A percentile compares a stretch with the other conserved stretches of the same genome.
Evolutionary conservation across 2,113 vertebrate species (phyloP).

Genomic region (Xiphophorus maculatus): DNA sequence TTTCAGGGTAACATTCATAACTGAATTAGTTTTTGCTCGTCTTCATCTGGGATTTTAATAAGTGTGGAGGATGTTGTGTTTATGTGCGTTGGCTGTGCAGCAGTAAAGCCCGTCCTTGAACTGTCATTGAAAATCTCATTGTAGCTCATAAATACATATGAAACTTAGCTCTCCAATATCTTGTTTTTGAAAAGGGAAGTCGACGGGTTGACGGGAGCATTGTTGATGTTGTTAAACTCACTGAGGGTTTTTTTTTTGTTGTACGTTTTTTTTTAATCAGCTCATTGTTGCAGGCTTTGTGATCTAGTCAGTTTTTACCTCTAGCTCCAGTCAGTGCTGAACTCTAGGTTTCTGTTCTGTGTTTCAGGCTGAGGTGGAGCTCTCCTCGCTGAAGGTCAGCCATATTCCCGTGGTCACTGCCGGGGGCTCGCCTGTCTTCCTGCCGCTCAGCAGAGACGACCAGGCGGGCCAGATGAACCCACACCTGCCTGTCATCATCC

Average conservation of each 20-base stretch:
- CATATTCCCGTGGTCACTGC: constrained; percentile 78
- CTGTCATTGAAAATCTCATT: not conserved
- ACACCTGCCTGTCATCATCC: constrained; percentile 89
- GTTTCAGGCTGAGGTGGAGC: constrained; percentile 83
- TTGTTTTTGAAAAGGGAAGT: constrained; percentile 13
- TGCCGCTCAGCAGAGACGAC: constrained; percentile 88
- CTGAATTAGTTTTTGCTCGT: not conserved
- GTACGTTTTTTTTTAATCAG: too few species aligned
- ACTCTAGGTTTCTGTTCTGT: not conserved
- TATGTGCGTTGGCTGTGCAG: too few species aligned
- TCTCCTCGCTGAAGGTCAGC: constrained; percentile 81
- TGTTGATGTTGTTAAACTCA: constrained; percentile 2
- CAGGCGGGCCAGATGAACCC: constrained; percentile 79
- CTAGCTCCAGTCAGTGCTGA: not conserved
- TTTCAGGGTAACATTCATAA: not conserved
- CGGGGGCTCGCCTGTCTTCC: constrained; percentile 79
- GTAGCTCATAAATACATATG: not conserved
- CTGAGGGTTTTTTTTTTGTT: not conserved
- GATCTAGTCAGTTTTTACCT: not conserved
- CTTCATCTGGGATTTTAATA: too few species aligned
- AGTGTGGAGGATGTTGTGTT: too few species aligned
- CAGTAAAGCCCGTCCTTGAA: not conserved
- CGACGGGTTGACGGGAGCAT: not conserved
- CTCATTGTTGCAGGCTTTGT: not conserved
- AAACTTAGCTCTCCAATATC: not conserved